phyloP scores from a whole-genome alignment of 2,113 vertebrate species.

The Ptyas mucosa region DNA sequence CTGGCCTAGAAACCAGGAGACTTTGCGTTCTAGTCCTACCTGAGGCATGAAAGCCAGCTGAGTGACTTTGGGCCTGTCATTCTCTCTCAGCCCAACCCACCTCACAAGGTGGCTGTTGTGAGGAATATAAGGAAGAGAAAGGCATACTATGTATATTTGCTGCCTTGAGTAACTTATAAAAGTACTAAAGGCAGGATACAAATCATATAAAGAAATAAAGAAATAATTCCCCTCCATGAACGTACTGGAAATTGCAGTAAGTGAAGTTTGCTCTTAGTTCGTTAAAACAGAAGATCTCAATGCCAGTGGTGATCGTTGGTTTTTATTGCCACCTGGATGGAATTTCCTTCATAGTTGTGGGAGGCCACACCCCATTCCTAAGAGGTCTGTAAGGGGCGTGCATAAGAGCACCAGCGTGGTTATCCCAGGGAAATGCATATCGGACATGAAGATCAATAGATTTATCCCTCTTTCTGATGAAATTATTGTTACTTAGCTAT shows the following conservation, averaged over 20 bases:
- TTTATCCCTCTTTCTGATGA: not conserved
- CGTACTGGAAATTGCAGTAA: not conserved
- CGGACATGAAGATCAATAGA: not conserved
- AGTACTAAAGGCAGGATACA: not conserved
- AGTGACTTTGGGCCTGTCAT: not conserved
- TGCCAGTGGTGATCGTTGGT: not conserved
- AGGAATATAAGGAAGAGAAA: not conserved
- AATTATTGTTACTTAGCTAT: conserved; percentile 22
- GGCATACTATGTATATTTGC: not conserved
- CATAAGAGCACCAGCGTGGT: no score
- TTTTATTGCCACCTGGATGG: not conserved
- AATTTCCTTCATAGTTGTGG: not conserved
- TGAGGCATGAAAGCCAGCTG: not conserved
- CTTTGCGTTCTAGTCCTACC: not conserved
- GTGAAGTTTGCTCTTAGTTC: not conserved
- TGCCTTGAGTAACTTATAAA: not conserved
- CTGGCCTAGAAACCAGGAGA: not conserved
- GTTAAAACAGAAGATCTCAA: not conserved
- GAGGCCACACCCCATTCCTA: no score
- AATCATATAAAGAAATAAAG: not conserved
- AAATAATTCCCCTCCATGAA: not conserved
- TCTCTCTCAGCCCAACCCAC: not conserved
- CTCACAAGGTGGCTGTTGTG: not conserved
- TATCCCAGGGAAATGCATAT: not conserved
- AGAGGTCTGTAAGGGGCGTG: no score